These are phyloP conservation scores for Melanocharis versteri DNA, from an alignment of 2,113 vertebrate genomes.

Conservation along the genomic window DNA sequence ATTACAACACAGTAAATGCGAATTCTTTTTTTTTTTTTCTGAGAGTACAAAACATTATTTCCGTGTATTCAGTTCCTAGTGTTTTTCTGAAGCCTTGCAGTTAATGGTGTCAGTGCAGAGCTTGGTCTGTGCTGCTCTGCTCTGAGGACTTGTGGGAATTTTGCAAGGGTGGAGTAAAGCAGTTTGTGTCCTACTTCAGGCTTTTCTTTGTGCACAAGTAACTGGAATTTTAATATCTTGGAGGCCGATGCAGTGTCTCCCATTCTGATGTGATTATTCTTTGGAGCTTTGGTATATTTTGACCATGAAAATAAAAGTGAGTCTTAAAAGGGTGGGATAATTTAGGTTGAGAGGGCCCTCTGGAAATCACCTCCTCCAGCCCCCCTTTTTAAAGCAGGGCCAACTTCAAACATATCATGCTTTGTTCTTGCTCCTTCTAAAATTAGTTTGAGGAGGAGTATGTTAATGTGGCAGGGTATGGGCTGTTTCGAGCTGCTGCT, in stretches of 20 bases:
- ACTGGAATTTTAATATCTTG: not conserved
- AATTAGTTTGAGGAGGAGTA: slow-evolving; percentile 58
- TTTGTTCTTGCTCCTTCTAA: slow-evolving; percentile 47
- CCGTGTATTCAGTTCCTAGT: not conserved
- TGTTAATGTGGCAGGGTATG: slow-evolving; percentile 26
- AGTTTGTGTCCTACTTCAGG: not conserved
- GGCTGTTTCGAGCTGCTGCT: not conserved
- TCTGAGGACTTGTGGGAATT: not conserved
- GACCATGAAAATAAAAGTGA: not conserved
- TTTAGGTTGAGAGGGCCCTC: not conserved
- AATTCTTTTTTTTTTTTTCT: not conserved
- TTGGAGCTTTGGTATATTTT: not conserved
- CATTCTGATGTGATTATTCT: not conserved
- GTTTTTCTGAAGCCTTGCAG: not conserved
- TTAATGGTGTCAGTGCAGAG: not conserved
- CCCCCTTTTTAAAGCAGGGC: not conserved
- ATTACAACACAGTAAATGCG: not conserved
- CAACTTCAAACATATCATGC: not conserved
- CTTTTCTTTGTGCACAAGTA: not conserved
- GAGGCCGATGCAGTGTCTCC: not conserved
- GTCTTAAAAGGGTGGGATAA: not conserved
- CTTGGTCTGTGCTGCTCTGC: not conserved
- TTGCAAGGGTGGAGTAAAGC: not conserved
- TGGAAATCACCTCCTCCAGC: not conserved
- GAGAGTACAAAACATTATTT: not conserved